These are phyloP conservation scores for Brachylomia viminalis DNA, from an alignment of 2,888 invertebrate genomes.

Conservation along the genomic window DNA sequence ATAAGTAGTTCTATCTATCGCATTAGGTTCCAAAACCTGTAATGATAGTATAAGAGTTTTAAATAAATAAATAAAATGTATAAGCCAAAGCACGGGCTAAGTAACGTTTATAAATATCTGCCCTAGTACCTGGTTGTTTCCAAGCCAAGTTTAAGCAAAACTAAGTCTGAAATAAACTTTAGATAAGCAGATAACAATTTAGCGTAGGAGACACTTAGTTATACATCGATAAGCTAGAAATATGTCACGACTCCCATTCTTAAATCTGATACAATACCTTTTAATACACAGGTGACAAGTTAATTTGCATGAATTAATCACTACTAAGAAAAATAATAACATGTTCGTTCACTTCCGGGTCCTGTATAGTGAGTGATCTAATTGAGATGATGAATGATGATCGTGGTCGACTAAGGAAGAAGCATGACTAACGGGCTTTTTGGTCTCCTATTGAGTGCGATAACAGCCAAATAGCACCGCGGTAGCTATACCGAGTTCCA, in stretches of 20 bases:
- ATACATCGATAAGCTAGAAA: constrained; percentile 24
- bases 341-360: constrained; percentile 28
- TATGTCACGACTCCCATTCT: constrained; percentile 54
- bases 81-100: background rate
- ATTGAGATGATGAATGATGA: background rate
- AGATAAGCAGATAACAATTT: background rate
- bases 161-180: background rate
- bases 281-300: constrained; percentile 39
- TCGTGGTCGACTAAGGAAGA: too few relatives aligned
- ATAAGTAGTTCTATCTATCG: too few relatives aligned
- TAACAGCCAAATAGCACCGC: background rate
- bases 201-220: constrained; percentile 17
- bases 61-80: too few relatives aligned
- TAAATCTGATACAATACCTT: constrained; percentile 45
- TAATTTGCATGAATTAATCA: constrained; percentile 51
- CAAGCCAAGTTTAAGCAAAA: background rate
- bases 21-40: too few relatives aligned
- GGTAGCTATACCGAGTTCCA: background rate
- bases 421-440: background rate
- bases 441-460: background rate
- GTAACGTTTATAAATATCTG: background rate
- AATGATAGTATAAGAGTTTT: too few relatives aligned
- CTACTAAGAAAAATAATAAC: constrained; percentile 29
- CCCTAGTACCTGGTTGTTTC: background rate
- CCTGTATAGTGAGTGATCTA: background rate